phyloP scores from a whole-genome alignment of 2,888 invertebrate genomes.

The Argyresthia albistria region DNA sequence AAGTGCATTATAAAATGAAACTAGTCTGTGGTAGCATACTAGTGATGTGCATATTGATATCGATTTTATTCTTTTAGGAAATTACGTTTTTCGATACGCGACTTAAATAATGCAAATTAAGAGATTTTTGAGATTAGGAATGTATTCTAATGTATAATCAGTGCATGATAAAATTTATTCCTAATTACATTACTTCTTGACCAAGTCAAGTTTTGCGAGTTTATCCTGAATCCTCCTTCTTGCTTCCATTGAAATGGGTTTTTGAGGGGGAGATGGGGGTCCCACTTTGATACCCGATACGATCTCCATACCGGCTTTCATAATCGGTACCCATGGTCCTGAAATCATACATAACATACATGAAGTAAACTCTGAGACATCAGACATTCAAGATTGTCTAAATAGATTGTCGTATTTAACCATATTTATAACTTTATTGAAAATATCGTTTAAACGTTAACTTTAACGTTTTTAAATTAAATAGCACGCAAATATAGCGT shows the following conservation, averaged over 20 bases:
- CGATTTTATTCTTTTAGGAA: too few relatives aligned
- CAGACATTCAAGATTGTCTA: background rate
- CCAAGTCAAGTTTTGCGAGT: constrained; percentile 26
- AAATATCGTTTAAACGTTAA: background rate
- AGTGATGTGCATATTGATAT: too few relatives aligned
- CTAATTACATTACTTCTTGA: constrained; percentile 18
- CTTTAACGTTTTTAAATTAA: background rate
- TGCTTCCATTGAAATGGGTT: constrained; percentile 50
- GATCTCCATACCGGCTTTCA: constrained; percentile 79
- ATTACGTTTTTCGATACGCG: too few relatives aligned
- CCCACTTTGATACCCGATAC: constrained; percentile 75
- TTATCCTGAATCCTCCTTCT: constrained; percentile 37
- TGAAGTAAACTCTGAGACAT: background rate
- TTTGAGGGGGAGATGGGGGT: constrained; percentile 72
- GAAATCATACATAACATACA: constrained; percentile 16
- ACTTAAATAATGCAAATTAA: too few relatives aligned
- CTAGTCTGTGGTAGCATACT: too few relatives aligned
- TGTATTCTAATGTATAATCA: too few relatives aligned
- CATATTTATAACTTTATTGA: background rate
- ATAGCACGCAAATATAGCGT: too few relatives aligned
- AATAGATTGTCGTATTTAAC: background rate
- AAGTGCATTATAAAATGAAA: too few relatives aligned
- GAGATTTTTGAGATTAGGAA: too few relatives aligned
- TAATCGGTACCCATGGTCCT: constrained; percentile 79
- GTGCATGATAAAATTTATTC: too few relatives aligned